Conservation (phyloP, 2,888 invertebrate species). For the Callimorpha dominula region DNA sequence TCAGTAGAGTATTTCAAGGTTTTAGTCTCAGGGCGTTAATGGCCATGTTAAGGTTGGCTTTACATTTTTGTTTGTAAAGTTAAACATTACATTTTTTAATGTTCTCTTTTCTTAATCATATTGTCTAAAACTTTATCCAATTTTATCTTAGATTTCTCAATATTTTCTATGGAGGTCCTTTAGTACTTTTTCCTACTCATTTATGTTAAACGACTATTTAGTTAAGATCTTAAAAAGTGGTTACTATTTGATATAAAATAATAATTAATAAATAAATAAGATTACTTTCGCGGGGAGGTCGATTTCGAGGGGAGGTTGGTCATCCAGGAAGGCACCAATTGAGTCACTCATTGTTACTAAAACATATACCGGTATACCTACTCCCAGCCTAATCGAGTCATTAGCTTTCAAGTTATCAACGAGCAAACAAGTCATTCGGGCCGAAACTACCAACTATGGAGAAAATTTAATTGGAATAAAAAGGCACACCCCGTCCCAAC, state of each 20-base stretch:
- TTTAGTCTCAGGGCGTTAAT: not conserved
- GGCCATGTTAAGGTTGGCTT: not conserved
- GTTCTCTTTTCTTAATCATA: not conserved
- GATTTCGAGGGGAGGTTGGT: no score
- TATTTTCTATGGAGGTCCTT: not conserved
- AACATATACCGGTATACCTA: no score
- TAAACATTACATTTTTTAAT: not conserved
- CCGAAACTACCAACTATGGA: no score
- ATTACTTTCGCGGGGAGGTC: not conserved
- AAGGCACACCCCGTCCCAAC: no score
- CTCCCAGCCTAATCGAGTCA: no score
- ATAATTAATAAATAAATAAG: not conserved
- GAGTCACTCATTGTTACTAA: no score
- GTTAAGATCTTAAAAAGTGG: not conserved
- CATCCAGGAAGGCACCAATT: no score
- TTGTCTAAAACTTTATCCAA: not conserved
- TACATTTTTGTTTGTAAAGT: not conserved
- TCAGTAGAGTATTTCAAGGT: not conserved
- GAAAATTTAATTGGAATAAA: no score
- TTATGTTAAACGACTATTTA: not conserved
- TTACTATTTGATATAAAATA: not conserved
- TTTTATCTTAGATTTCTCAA: not conserved
- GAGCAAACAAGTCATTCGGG: no score
- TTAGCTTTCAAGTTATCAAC: no score
- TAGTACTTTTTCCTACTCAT: not conserved